Evolutionary conservation across 2,797 vertebrate genomes (phyloP).

Genomic region (Micrastur ruficollis): DNA sequence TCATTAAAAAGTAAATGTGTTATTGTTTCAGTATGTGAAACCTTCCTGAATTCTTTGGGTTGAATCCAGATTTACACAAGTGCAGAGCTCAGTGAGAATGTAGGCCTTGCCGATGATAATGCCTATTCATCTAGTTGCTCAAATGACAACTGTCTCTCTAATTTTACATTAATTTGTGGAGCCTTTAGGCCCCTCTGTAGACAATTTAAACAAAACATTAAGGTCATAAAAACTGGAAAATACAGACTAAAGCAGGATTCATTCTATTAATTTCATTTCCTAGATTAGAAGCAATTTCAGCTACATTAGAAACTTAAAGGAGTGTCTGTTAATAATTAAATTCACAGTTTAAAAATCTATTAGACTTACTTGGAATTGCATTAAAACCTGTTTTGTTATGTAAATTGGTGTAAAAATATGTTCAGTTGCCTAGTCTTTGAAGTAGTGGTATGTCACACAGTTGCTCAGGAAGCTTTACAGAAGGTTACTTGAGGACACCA

Average conservation of each 20-base stretch:
- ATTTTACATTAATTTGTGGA: neutral
- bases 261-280: neutral
- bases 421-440: neutral
- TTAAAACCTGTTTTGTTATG: neutral
- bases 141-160: neutral
- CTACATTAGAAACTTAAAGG: neutral
- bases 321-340: neutral
- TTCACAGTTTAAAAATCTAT: neutral
- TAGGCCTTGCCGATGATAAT: neutral
- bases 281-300: neutral
- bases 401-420: neutral
- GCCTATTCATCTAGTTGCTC: neutral
- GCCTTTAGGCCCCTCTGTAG: neutral
- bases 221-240: neutral
- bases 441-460: neutral
- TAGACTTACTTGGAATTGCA: neutral
- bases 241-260: neutral
- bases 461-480: neutral
- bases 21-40: neutral
- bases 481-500: neutral
- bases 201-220: neutral
- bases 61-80: neutral
- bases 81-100: neutral
- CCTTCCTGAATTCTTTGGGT: neutral
- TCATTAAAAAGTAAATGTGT: neutral